Evolutionary conservation across 2,888 invertebrate genomes (phyloP), one percentile per base, ranked within the genome.

Genomic region (Philonicus albiceps): DNA sequence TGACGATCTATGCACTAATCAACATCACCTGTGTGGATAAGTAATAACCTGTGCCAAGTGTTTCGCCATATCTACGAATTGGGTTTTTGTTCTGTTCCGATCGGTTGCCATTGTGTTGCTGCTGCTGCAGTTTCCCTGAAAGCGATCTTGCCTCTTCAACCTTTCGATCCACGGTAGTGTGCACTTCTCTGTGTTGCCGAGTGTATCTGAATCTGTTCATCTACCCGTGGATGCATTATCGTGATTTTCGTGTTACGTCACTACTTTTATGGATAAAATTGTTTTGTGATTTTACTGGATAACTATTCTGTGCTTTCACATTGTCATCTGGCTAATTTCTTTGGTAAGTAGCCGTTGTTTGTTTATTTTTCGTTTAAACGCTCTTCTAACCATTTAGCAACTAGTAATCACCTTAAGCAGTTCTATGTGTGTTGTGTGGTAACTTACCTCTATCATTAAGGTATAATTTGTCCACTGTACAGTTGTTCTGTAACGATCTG

Each of bases 231-330:
- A 84, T 72, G 84, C 84, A 84, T 73, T 43, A 43, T 73, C 40
- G 84, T 73, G 43, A 84, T 84, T 43, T 27, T 73, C 73, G 37
- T 49, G 31, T 84, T 84, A 84, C 84, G 84, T 84, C 84, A 84
- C 73, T 73, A 27, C 64, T 37, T 64, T 73, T 73, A 84, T 84
- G 84, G 84, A 81, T 81, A 81, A 49, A 81, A 81, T 81, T 49
- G n/a, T 81, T 55, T 81, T 64, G 81, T 81, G 81, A 81, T 81
- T 64, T 64, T 64, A 53, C 30, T 55, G 55, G 81, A 81, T 81
- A 81, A 81, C 55, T 34, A 81, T 81, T 55, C 53, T 81, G 53
- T 81, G 64, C 64, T 55, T 64, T 19, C 40, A 76, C 19, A 37
- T 76, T 76, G 76, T 22, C 76, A 76, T 40, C 43, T 49, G n/a